These are phyloP conservation scores for Xerus inauris DNA, from an alignment of 2,113 vertebrate genomes.

Conservation along the genomic window DNA sequence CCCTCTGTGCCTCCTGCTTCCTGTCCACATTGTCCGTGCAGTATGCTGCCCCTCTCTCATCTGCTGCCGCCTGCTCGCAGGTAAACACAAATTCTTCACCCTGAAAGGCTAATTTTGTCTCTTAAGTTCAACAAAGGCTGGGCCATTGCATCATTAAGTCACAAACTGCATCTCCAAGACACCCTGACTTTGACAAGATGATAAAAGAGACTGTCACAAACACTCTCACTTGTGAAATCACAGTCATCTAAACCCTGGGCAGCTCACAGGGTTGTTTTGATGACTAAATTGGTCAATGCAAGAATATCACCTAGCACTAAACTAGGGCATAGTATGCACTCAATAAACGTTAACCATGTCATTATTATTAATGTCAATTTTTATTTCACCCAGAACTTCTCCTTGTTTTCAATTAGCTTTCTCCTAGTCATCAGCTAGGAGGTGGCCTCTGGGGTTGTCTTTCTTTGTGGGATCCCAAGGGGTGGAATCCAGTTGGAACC, in stretches of 20 bases:
- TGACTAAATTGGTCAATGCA: background rate
- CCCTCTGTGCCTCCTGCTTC: background rate
- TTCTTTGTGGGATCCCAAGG: background rate
- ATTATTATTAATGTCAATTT: background rate
- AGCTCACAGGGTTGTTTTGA: background rate
- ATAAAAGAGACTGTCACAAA: background rate
- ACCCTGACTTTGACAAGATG: background rate
- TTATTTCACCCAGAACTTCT: background rate
- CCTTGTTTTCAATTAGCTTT: background rate
- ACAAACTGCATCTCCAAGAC: background rate
- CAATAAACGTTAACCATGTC: background rate
- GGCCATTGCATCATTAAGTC: background rate
- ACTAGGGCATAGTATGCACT: background rate
- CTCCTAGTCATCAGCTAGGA: background rate
- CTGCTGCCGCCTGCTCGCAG: background rate
- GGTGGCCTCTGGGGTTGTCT: background rate
- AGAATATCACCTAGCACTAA: background rate
- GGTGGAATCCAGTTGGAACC: background rate
- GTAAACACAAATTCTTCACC: background rate
- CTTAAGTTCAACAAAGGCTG: background rate
- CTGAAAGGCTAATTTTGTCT: background rate
- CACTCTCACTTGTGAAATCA: background rate
- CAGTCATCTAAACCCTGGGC: background rate
- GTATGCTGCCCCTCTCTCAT: rapidly evolving
- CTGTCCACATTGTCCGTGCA: too few species aligned